phyloP scores from a whole-genome alignment of 2,797 vertebrate species.

The Megalops cyprinoides region DNA sequence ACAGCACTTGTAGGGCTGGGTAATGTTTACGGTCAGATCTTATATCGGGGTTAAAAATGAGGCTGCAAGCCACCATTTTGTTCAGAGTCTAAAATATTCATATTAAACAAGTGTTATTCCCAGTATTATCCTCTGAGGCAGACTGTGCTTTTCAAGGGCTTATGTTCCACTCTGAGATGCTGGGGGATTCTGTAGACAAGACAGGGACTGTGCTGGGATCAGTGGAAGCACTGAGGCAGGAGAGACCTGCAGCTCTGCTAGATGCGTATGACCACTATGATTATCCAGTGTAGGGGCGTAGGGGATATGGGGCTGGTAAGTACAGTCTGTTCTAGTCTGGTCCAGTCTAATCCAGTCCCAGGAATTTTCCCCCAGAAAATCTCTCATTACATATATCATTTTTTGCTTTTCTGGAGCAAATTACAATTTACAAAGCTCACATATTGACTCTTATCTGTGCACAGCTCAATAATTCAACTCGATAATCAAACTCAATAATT shows the following conservation, averaged over 20 bases:
- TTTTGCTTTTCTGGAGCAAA: no score
- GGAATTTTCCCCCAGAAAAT: no score
- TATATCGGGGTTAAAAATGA: no score
- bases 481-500: no score
- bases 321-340: neutral
- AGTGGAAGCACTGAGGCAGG: neutral
- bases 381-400: no score
- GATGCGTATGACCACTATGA: neutral
- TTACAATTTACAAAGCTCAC: no score
- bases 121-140: neutral
- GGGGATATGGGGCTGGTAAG: neutral
- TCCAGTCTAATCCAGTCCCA: neutral
- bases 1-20: no score
- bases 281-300: neutral
- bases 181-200: neutral
- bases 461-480: no score
- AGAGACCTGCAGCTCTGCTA: neutral
- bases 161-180: neutral
- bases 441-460: no score
- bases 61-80: neutral
- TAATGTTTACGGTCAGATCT: no score
- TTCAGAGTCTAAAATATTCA: neutral
- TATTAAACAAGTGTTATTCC: neutral
- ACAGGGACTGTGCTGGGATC: neutral
- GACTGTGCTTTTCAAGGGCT: neutral